Percentiles rank a stretch among this genome's conserved stretches.
Evolutionary conservation across 2,888 invertebrate species (phyloP).

Genomic region (Rotaria sp.): DNA sequence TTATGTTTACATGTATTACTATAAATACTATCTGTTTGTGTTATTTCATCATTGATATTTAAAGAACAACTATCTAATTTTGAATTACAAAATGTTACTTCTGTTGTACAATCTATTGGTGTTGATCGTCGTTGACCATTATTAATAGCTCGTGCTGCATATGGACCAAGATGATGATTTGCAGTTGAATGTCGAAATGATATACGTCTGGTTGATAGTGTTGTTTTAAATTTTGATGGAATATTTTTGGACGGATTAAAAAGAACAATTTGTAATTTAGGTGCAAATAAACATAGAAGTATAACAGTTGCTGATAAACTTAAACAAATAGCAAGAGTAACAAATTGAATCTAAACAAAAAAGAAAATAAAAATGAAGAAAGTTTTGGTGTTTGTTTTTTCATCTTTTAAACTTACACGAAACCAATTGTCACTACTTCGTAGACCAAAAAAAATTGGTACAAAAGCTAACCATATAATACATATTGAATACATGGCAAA

Average conservation of each 20-base stretch:
- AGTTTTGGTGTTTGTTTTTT: too few species aligned
- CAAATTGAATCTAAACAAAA: conserved; percentile 64
- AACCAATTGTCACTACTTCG: conserved; percentile 31
- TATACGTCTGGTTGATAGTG: background rate
- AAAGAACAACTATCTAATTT: background rate
- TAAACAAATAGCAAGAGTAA: conserved; percentile 66
- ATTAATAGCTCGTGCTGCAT: background rate
- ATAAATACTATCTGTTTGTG: background rate
- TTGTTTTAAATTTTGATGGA: conserved; percentile 53
- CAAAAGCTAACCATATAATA: conserved; percentile 64
- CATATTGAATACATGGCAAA: conserved; percentile 68
- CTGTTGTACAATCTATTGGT: background rate
- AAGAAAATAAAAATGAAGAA: background rate
- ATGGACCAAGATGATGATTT: background rate
- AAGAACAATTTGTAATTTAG: conserved; percentile 68
- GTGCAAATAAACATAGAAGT: conserved; percentile 66
- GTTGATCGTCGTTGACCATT: background rate
- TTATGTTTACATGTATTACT: background rate
- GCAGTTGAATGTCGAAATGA: background rate
- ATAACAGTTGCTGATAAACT: conserved; percentile 67
- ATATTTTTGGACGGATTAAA: conserved; percentile 70
- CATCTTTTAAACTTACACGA: background rate
- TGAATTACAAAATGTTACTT: background rate
- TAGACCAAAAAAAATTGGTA: conserved; percentile 55
- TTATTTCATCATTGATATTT: background rate